Base-by-base conservation (phyloP, 1,140 invertebrate genomes). In the Drosophila ercepeae region DNA sequence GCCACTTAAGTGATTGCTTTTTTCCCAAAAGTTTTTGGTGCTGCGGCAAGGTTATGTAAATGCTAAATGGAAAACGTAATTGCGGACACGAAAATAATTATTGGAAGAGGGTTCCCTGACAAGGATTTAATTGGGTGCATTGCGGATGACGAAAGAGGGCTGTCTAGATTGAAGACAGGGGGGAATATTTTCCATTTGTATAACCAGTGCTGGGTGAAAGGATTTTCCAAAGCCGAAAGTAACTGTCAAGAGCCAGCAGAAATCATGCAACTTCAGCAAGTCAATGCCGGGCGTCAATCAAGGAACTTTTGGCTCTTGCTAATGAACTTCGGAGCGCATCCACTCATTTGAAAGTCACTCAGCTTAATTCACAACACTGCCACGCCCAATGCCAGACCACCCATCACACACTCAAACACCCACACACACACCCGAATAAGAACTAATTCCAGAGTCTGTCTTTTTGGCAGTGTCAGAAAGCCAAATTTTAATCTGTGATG, bases 261-360 rank as follows among this genome's bases (percentile, higher is more conserved):
- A 64, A 48, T 50, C 69, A 57, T 54, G 69, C 25, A 64, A 48
- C 58, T 57, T 41, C 42, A 65, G 36, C 49, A 48, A 60, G 69
- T 83, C 51, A 60, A 70, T 51, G 71, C 71, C 63, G 61, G 52
- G 81, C 81, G 74, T 86, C 81, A 86, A 79, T 79, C 81, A 86
- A 76, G 67, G 58, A 84, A 84, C 61, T 84, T 81, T 81, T 61
- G 65, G 46, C 72, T 76, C 44, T 63, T 86, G 61, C 81, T 84
- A 84, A 84, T 84, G 81, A 84, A 84, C 81, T 86, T 69, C 76
- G 59, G 50, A 60, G 72, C 63, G 67, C 81, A 76, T 69, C 63
- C 78, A 86, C 76, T 84, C 83, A 84, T 84, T 84, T 84, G 81
- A 86, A 79, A 84, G 81, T 84, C 81, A 84, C 81, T 84, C 81